Percentiles rank a stretch among this genome's conserved stretches.
These are phyloP conservation scores for Drosophila pseudotakahashii DNA, from an alignment of 2,888 invertebrate species.

Conservation along the genomic window DNA sequence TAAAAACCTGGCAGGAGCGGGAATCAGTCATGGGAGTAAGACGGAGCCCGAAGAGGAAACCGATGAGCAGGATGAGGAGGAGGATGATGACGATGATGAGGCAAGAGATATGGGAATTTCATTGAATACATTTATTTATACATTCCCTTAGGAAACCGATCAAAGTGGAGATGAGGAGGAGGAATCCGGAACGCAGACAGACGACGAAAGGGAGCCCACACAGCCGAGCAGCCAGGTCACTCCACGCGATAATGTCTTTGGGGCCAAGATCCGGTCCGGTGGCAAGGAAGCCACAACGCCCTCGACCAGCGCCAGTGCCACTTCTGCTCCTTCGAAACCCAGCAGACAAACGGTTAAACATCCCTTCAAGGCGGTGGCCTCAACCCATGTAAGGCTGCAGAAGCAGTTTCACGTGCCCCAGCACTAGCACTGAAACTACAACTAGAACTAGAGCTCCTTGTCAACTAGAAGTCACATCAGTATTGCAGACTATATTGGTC, in stretches of 20 bases:
- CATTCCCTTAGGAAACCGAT: constrained; percentile 56
- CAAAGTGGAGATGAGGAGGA: constrained; percentile 67
- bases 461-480: constrained; percentile 11
- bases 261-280: constrained; percentile 50
- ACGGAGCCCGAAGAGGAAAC: constrained; percentile 53
- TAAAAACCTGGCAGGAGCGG: constrained; percentile 76
- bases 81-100: constrained; percentile 59
- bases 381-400: constrained; percentile 81
- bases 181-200: constrained; percentile 67
- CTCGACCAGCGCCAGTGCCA: constrained; percentile 8
- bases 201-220: constrained; percentile 58
- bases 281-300: constrained; percentile 48
- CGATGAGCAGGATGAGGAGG: constrained; percentile 69
- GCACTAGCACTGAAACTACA: constrained; percentile 51
- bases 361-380: constrained; percentile 79
- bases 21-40: constrained; percentile 54
- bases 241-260: constrained; percentile 63
- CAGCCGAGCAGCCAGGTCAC: constrained; percentile 24
- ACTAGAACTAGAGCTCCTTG: not conserved
- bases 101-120: constrained; percentile 1
- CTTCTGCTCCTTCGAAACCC: constrained; percentile 47
- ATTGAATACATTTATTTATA: not conserved
- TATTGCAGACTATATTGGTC: constrained; percentile 15
- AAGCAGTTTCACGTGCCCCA: constrained; percentile 81
- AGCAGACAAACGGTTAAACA: constrained; percentile 65